Evolutionary conservation across 2,888 invertebrate species (phyloP), one percentile per base, ranked within the genome.

Genomic region (Dryococelus australis): DNA sequence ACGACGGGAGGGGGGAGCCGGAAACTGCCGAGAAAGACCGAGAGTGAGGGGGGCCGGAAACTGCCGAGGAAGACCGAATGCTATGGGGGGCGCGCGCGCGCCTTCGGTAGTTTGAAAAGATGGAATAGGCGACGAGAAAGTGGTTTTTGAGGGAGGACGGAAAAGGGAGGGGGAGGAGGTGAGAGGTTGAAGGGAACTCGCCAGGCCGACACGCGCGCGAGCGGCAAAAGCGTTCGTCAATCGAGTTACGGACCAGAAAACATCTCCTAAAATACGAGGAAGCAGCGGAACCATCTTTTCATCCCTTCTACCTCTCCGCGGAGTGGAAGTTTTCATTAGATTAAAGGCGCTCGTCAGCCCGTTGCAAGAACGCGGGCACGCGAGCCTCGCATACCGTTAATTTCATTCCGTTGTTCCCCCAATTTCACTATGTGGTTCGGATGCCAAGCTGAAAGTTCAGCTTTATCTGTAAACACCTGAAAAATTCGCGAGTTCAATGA

Each of bases 201-300:
- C 0, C 47, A 8, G 47, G 47, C 6, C 65, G 65, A 65, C 65
- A 51, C 51, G 51, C 35, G 8, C 47, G 47, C 47, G 4, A 8
- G 47, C 47, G 47, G 47, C 47, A 47, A 47, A 47, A 47, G n/a
- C 65, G 65, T 65, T 65, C 20, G 65, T 65, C 65, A 65, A 65
- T 65, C 65, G 65, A 65, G 65, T 65, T 65, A 65, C 65, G 65
- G 65, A 24, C 65, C 65, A 65, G 65, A 65, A 65, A 65, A 65
- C 65, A 65, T 8, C 65, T 24, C 20, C 2, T 0, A 65, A 65
- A 65, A 65, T 24, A n/a, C 2, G 20, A 20, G 65, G 8, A 9
- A 24, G 65, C 65, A 24, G 65, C 2, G 65, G 24, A 47, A 65
- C 10, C 20, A 24, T 65, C 65, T n/a, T 51, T 65, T 65, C 65